Evolutionary conservation across 2,888 invertebrate species (phyloP).

Genomic region (Leucoma salicis): DNA sequence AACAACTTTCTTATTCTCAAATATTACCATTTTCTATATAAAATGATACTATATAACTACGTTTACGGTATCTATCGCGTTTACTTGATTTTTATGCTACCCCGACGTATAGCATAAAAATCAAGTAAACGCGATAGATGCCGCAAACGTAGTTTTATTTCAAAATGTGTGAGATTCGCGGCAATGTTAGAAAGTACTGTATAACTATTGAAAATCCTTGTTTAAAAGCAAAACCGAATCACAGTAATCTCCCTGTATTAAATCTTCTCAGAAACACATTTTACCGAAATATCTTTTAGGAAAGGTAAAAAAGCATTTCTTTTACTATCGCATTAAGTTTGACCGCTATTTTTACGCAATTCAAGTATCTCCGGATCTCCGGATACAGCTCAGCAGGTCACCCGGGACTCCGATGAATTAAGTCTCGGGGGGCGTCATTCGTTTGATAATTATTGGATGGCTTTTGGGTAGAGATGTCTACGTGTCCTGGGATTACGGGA

Average conservation of each 20-base stretch:
- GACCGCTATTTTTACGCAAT: constrained; percentile 33
- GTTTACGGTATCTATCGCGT: no score
- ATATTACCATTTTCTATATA: no score
- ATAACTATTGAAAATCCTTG: no score
- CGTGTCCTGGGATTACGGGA: constrained; percentile 5
- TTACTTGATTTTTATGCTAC: no score
- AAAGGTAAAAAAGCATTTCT: constrained; percentile 10
- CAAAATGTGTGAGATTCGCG: no score
- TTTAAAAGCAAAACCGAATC: constrained; percentile 1
- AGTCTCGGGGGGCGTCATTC: constrained; percentile 29
- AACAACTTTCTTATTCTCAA: no score
- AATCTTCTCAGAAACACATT: constrained; percentile 2
- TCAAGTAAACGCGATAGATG: no score
- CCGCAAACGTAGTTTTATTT: no score
- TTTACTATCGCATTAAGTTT: constrained; percentile 32
- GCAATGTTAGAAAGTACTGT: no score
- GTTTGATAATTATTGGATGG: constrained; percentile 34
- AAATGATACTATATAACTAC: no score
- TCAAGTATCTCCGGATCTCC: constrained; percentile 24
- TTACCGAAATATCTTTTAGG: constrained; percentile 4
- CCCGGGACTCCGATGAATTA: constrained; percentile 33
- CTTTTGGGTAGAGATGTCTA: constrained; percentile 21
- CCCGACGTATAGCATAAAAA: no score
- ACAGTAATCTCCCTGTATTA: no score
- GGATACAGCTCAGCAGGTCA: constrained; percentile 39